A percentile compares a stretch with the other conserved stretches of the same genome.
Evolutionary conservation across 2,113 vertebrate genomes (phyloP).

Genomic region (Lutjanus erythropterus): DNA sequence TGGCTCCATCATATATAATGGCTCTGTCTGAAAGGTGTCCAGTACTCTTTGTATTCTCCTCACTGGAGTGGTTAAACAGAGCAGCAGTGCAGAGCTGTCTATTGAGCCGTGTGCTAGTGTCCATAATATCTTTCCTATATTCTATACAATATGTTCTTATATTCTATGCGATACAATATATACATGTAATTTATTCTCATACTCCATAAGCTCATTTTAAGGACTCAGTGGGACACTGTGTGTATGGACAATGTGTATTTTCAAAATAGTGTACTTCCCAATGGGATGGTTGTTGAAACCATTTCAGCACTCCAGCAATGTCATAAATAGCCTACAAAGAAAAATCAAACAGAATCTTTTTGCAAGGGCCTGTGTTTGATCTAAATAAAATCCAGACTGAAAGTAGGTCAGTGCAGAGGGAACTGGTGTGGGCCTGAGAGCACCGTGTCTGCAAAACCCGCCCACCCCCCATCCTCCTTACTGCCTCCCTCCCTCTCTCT

Average conservation of each 20-base stretch:
- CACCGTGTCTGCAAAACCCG: constrained; percentile 74
- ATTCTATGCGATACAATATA: no score
- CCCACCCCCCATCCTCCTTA: constrained; percentile 71
- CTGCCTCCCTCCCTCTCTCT: constrained; percentile 35
- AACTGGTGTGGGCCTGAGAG: constrained; percentile 84
- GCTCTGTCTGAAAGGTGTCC: not conserved
- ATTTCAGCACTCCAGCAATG: constrained; percentile 64
- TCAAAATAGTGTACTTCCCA: constrained; percentile 63
- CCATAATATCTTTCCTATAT: constrained; percentile 24
- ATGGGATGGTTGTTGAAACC: constrained; percentile 51
- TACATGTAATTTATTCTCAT: constrained; percentile 27
- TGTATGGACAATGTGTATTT: constrained; percentile 30
- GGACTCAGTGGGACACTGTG: constrained; percentile 23
- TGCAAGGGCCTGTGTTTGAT: constrained; percentile 76
- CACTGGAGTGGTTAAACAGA: constrained; percentile 14
- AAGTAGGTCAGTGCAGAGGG: constrained; percentile 85
- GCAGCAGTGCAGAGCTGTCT: constrained; percentile 5
- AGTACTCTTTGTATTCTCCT: no score
- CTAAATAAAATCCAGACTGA: constrained; percentile 82
- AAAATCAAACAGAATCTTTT: constrained; percentile 77
- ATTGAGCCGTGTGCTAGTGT: not conserved
- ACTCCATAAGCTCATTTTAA: constrained; percentile 19
- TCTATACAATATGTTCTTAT: not conserved
- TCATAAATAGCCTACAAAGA: constrained; percentile 80
- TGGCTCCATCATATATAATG: constrained; percentile 19